These are phyloP conservation scores for Eremobia ochroleuca DNA, from an alignment of 2,888 invertebrate genomes.

Conservation along the genomic window DNA sequence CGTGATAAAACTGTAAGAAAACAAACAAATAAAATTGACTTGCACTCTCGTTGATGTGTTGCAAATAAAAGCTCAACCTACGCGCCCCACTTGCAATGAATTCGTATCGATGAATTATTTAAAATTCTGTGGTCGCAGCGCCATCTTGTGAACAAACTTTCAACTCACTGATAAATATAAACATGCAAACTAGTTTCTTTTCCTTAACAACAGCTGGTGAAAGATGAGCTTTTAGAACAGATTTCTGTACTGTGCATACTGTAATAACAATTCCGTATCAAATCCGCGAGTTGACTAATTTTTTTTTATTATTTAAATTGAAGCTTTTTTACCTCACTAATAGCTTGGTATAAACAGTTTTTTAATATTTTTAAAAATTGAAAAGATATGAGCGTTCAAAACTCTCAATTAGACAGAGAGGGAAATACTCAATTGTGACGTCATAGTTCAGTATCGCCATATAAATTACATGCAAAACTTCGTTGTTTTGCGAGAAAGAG, in stretches of 20 bases:
- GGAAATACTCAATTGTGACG: too few species aligned
- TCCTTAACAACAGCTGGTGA: not conserved
- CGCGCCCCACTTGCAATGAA: conserved; percentile 18
- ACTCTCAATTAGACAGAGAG: too few species aligned
- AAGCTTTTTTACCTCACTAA: too few species aligned
- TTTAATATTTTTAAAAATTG: too few species aligned
- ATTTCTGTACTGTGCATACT: not conserved
- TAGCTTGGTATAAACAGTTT: too few species aligned
- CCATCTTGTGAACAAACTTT: conserved; percentile 36
- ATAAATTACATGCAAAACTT: too few species aligned
- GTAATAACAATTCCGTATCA: not conserved
- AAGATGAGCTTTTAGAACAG: not conserved
- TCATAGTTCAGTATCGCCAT: too few species aligned
- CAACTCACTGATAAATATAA: not conserved
- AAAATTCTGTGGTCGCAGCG: conserved; percentile 13
- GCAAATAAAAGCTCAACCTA: conserved; percentile 29
- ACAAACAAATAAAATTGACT: not conserved
- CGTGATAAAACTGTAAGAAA: not conserved
- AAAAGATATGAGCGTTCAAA: too few species aligned
- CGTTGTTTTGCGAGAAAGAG: too few species aligned
- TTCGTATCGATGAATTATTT: conserved; percentile 29
- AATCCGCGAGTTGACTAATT: too few species aligned
- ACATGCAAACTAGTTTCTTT: not conserved
- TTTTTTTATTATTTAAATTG: too few species aligned
- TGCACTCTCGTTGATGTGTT: conserved; percentile 22